Evolutionary conservation across 23 tunicate species (phyloP).

Genomic region (Phallusia fumigata): DNA sequence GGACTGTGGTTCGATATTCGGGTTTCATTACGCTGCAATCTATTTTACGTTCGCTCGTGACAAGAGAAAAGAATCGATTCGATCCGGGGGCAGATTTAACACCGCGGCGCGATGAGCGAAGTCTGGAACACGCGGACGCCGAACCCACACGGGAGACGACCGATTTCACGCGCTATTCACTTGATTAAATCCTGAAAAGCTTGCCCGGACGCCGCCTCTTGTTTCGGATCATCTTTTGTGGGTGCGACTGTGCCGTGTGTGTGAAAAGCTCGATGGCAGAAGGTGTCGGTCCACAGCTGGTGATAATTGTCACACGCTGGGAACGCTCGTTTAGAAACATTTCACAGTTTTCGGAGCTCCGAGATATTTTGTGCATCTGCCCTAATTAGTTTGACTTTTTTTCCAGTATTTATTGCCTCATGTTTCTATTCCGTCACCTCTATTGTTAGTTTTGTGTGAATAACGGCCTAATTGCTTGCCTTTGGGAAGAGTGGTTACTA

Average conservation of each 20-base stretch:
- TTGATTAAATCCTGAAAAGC: conserved; percentile 4
- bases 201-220: not conserved
- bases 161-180: not conserved
- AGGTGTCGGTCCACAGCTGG: not conserved
- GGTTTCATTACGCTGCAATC: too few species aligned
- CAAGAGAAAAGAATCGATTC: not conserved
- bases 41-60: too few species aligned
- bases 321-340: not conserved
- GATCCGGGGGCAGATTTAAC: not conserved
- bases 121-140: not conserved
- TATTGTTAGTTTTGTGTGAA: too few species aligned
- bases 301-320: not conserved
- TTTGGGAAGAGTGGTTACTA: too few species aligned
- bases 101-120: not conserved
- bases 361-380: too few species aligned
- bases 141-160: not conserved
- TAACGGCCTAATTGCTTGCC: too few species aligned
- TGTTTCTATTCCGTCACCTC: too few species aligned
- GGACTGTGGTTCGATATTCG: too few species aligned
- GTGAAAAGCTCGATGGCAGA: not conserved
- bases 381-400: too few species aligned
- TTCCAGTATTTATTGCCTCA: too few species aligned
- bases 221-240: not conserved
- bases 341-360: too few species aligned
- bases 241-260: not conserved